Evolutionary conservation across 2,797 vertebrate species (phyloP).

Genomic region (Amblyraja radiata): DNA sequence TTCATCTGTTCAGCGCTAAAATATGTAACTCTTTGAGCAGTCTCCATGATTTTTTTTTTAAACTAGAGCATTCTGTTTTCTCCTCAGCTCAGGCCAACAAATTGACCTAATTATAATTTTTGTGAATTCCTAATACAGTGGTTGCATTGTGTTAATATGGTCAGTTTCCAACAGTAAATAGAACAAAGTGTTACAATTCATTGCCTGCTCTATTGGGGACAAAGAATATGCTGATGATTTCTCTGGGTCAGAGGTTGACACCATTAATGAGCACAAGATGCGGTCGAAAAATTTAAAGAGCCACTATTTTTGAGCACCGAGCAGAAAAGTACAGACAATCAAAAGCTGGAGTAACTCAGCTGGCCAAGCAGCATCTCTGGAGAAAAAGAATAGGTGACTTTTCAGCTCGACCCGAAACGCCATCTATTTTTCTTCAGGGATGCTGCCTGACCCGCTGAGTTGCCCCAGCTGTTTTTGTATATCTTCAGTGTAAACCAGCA

Average conservation of each 20-base stretch:
- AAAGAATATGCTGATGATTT: neutral
- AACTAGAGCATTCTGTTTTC: neutral
- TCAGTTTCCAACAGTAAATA: neutral
- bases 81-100: too few relatives aligned
- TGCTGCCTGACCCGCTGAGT: too few relatives aligned
- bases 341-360: too few relatives aligned
- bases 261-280: neutral
- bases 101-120: neutral
- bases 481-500: too few relatives aligned
- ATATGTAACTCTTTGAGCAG: neutral
- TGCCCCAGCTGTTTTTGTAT: too few relatives aligned
- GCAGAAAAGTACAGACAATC: too few relatives aligned
- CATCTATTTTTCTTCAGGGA: too few relatives aligned
- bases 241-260: neutral
- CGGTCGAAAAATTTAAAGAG: neutral
- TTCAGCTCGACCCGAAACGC: too few relatives aligned
- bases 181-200: neutral
- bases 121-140: neutral
- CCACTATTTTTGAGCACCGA: too few relatives aligned
- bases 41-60: neutral
- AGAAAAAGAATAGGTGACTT: too few relatives aligned
- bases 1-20: neutral
- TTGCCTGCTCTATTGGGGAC: neutral
- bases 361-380: too few relatives aligned
- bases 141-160: neutral